Evolutionary conservation across 2,113 vertebrate genomes (phyloP), one percentile per base, ranked within the genome.

Genomic region (Mirza zaza): DNA sequence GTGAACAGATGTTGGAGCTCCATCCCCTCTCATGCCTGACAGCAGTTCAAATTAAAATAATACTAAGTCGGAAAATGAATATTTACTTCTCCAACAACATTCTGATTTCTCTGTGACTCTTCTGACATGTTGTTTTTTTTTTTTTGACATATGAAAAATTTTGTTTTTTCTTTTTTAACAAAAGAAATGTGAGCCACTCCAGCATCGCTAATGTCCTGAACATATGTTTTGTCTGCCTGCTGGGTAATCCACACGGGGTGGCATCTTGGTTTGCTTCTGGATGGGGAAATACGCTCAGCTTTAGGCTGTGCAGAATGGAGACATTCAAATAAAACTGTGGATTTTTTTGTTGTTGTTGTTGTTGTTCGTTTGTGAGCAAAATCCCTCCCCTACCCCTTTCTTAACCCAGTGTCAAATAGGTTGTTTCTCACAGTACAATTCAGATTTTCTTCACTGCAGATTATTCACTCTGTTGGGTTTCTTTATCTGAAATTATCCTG

Each of bases 401-500:
- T n/a, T 82, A 93, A 71, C 65, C 73, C 52, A 8, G 34, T 80
- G 93, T 91, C 87, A 88, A 89, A 91, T 39, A 57, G 85, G 25
- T 93, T 92, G 76, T 96, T 95, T 96, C 93, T 93, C 76, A 88
- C 93, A 94, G 82, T 80, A 94, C 6, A 20, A 97, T 96, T 95
- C 93, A 81, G 76, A 91, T 96, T 94, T 95, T 87, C 80, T 95
- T 87, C 71, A 87, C 63, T 92, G 65, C 84, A 94, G 75, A 98
- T 97, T 97, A 97, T 95, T 97, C 84, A 93, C 90, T 84, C 97
- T 81, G 91, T 87, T 84, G 94, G 92, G 18, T 91, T 97, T 95
- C 94, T 97, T 97, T 96, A 95, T 97, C 86, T 97, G 93, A 96
- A 96, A 98, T 97, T 97, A 96, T 97, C 97, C 96, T 68, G 76